phyloP scores from a whole-genome alignment of 2,888 invertebrate genomes.

The Gymnosoma rotundatum region DNA sequence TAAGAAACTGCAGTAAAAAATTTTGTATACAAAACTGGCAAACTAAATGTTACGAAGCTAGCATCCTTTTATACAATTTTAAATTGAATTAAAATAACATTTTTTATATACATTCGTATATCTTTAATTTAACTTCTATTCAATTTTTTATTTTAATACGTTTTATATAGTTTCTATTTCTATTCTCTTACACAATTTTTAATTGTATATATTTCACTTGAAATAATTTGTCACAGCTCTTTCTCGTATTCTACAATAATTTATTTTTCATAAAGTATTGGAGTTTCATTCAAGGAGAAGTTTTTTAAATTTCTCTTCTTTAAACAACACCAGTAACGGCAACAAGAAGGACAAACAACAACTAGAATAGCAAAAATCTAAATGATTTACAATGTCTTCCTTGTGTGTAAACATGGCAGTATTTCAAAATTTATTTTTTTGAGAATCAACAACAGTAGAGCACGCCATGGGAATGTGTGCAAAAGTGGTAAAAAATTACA shows the following conservation, averaged over 20 bases:
- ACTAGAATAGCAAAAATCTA: conserved; percentile 21
- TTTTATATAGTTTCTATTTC: background rate
- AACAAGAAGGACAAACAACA: conserved; percentile 32
- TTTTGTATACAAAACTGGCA: no score
- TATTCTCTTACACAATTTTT: conserved; percentile 3
- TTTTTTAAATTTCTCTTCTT: conserved; percentile 15
- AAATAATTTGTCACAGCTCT: conserved; percentile 48
- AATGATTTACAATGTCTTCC: conserved; percentile 68
- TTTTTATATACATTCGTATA: background rate
- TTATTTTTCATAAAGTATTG: conserved; percentile 38
- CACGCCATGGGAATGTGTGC: conserved; percentile 16
- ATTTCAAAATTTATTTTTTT: conserved; percentile 16
- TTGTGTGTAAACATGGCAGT: conserved; percentile 59
- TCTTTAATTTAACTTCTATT: background rate
- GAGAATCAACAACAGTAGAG: conserved; percentile 10
- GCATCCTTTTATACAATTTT: no score
- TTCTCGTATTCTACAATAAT: conserved; percentile 10
- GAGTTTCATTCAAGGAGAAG: conserved; percentile 12
- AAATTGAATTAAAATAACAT: background rate
- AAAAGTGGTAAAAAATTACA: conserved; percentile 49
- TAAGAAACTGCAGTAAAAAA: no score
- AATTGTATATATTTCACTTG: conserved; percentile 2
- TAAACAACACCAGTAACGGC: background rate
- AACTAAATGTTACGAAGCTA: no score
- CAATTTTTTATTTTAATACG: conserved; percentile 14